These are phyloP conservation scores for Silurus glanis DNA, from an alignment of 2,113 vertebrate species.

Conservation along the genomic window DNA sequence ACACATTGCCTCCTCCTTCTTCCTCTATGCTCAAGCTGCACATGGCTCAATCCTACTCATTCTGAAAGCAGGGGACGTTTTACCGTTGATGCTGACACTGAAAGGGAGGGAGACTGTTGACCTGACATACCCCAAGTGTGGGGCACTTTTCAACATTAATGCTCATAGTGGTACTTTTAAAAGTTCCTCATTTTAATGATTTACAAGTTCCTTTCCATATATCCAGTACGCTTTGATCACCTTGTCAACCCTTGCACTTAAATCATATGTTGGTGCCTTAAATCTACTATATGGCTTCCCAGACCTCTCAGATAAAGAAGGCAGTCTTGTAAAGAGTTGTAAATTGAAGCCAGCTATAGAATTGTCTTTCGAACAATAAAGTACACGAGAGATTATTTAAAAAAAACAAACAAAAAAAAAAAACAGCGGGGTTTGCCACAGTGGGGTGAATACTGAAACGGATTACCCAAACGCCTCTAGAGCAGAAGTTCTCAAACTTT, in stretches of 20 bases:
- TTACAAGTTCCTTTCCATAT: conserved; percentile 16
- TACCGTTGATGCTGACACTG: conserved; percentile 42
- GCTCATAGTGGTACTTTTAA: conserved; percentile 20
- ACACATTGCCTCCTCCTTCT: conserved; percentile 47
- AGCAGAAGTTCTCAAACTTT: not conserved
- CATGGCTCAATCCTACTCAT: conserved; percentile 53
- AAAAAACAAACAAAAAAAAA: not conserved
- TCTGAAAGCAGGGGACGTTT: conserved; percentile 55
- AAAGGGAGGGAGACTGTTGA: conserved; percentile 29
- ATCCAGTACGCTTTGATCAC: not conserved
- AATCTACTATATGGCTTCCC: conserved; percentile 16
- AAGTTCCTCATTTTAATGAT: conserved; percentile 33
- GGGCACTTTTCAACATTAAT: conserved; percentile 18
- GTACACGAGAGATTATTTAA: not conserved
- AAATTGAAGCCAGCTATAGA: conserved; percentile 45
- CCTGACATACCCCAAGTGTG: conserved; percentile 8
- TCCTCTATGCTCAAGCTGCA: conserved; percentile 46
- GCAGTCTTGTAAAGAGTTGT: conserved; percentile 16
- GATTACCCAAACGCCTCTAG: not conserved
- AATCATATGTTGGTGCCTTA: conserved; percentile 35
- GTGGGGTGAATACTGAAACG: not conserved
- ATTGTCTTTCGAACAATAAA: conserved; percentile 8
- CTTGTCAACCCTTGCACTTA: not conserved
- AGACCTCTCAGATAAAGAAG: conserved; percentile 18
- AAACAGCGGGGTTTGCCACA: not conserved